Evolutionary conservation across 2,797 vertebrate genomes (phyloP), one percentile per base, ranked within the genome.

Genomic region (Halcyon badia): DNA sequence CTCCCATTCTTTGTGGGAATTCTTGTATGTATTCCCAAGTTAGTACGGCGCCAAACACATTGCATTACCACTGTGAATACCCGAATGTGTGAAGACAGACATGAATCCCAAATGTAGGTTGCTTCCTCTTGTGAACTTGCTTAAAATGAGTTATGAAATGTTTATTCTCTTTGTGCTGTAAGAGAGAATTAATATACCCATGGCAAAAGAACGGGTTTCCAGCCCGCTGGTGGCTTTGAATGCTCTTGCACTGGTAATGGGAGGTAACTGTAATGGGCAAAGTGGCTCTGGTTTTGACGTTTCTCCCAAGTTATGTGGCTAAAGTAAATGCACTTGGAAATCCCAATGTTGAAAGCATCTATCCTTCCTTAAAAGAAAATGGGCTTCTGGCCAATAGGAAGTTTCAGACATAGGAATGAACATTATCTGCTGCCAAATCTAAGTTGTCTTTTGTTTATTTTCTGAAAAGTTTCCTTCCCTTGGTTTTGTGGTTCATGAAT

Each of bases 1-100:
- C 33, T 91, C 87, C 54, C 60, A 22, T 25, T 96, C n/a, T 82
- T 92, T 80, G 61, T 85, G 58, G 46, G 61, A 90, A 44, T 92
- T 83, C 68, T 89, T 93, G 42, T 80, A 48, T 31, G 41, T 80
- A 30, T 94, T 89, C 86, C 69, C 49, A n/a, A 28, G 39, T 82
- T 73, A 87, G 26, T 61, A 42, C 14, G 46, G 28, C 2, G 2
- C 62, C 84, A 85, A 56, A 76, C 60, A 24, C 35, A 35, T 48
- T 87, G 31, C 77, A 70, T 95, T 94, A 83, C 78, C 64, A 81
- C 9, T 66, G 11, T 64, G 65, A 64, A 39, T 84, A 52, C 22
- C 76, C 85, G 49, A 49, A 61, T 71, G n/a, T 79, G 66, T 60
- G n/a, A 95, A 92, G 37, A 73, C 21, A 9, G 20, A 9, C 22